These are phyloP conservation scores for Aplocera efformata DNA, from an alignment of 2,888 invertebrate genomes.

Conservation along the genomic window DNA sequence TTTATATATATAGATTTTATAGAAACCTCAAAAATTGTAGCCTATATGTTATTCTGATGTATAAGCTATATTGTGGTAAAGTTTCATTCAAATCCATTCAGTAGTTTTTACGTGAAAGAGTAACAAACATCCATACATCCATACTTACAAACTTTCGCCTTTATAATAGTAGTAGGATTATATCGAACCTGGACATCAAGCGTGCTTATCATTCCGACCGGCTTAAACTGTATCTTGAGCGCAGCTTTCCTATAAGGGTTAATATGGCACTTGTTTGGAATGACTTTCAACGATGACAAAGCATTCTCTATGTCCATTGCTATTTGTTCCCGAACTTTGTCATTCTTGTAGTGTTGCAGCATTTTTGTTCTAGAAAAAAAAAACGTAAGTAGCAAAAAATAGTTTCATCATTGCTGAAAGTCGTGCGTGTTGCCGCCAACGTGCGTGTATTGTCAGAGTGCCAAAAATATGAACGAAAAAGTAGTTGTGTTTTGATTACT, in stretches of 20 bases:
- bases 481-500: conserved; percentile 10
- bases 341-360: conserved; percentile 57
- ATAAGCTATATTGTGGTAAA: too few species aligned
- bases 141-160: too few species aligned
- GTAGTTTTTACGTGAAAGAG: too few species aligned
- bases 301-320: conserved; percentile 62
- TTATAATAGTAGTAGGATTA: too few species aligned
- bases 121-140: too few species aligned
- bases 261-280: conserved; percentile 59
- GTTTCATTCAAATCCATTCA: too few species aligned
- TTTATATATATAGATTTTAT: too few species aligned
- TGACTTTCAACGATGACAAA: conserved; percentile 60
- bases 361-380: conserved; percentile 51
- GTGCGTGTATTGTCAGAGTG: conserved; percentile 5
- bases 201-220: conserved; percentile 62
- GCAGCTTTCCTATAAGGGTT: conserved; percentile 59
- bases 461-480: conserved; percentile 13
- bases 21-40: too few species aligned
- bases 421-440: neutral
- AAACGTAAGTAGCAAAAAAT: neutral
- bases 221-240: conserved; percentile 69
- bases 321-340: conserved; percentile 57
- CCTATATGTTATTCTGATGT: too few species aligned
- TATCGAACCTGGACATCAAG: conserved; percentile 60
- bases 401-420: too few species aligned